Evolutionary conservation across 2,888 invertebrate species (phyloP).

Genomic region (Leptopilina myrica): DNA sequence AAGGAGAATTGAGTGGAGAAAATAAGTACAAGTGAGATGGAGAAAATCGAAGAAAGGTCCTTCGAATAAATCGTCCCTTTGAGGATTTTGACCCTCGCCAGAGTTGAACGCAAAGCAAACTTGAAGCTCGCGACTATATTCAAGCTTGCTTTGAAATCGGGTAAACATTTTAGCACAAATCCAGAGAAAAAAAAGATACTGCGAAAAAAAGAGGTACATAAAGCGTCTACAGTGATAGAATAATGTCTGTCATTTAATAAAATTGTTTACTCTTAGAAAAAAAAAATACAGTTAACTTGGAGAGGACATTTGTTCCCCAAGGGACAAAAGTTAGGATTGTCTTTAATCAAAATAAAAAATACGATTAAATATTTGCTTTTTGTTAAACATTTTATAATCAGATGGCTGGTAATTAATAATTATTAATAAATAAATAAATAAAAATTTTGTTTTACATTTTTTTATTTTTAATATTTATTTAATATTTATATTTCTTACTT

Average conservation of each 20-base stretch:
- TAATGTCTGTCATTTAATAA: not conserved
- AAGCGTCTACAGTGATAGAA: not conserved
- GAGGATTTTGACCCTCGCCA: slow-evolving; percentile 65
- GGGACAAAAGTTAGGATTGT: too few species aligned
- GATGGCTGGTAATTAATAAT: too few species aligned
- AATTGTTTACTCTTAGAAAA: not conserved
- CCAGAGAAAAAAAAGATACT: not conserved
- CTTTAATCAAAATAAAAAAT: too few species aligned
- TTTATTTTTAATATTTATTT: too few species aligned
- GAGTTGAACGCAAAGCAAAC: slow-evolving; percentile 59
- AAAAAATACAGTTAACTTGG: not conserved
- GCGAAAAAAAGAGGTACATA: not conserved
- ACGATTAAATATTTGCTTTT: too few species aligned
- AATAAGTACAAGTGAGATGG: slow-evolving; percentile 53
- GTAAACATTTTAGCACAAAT: slow-evolving; percentile 61
- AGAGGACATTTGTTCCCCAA: too few species aligned
- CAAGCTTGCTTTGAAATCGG: slow-evolving; percentile 61
- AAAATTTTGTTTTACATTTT: too few species aligned
- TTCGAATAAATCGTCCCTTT: slow-evolving; percentile 64
- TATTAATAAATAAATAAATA: too few species aligned
- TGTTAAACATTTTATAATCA: too few species aligned
- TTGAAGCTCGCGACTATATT: slow-evolving; percentile 58
- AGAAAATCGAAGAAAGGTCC: slow-evolving; percentile 52
- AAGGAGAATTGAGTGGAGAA: slow-evolving; percentile 46
- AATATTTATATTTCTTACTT: too few species aligned